Percentiles rank a stretch among this genome's conserved stretches.
phyloP scores from a whole-genome alignment of 2,113 vertebrate species.

The Dromiciops gliroides region DNA sequence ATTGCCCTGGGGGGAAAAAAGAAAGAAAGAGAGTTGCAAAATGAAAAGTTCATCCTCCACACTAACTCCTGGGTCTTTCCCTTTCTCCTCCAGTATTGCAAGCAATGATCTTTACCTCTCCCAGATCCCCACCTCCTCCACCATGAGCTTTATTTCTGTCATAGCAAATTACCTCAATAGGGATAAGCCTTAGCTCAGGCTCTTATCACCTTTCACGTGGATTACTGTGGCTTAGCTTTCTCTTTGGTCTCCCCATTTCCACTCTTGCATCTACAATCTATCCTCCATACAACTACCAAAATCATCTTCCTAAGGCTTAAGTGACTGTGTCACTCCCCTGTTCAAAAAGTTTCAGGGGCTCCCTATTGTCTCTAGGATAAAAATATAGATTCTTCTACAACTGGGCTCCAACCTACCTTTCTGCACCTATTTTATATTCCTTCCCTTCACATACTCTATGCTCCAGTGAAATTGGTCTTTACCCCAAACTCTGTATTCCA shows the following conservation, averaged over 20 bases:
- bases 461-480: too few relatives aligned
- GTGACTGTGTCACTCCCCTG: neutral
- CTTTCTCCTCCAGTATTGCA: neutral
- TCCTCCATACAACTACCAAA: neutral
- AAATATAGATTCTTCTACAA: neutral
- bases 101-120: neutral
- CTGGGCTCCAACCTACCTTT: neutral
- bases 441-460: neutral
- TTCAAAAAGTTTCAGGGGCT: neutral
- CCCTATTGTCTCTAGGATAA: neutral
- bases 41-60: neutral
- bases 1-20: too few relatives aligned
- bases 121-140: neutral
- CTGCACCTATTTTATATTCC: neutral
- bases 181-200: neutral
- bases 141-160: neutral
- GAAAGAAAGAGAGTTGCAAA: too few relatives aligned
- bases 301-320: neutral
- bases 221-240: neutral
- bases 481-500: neutral
- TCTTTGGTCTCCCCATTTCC: too few relatives aligned
- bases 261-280: neutral
- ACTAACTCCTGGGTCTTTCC: neutral
- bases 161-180: neutral
- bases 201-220: neutral